A percentile compares a stretch with the other conserved stretches of the same genome.
These are phyloP conservation scores for Perizoma flavofasciatum DNA, from an alignment of 2,888 invertebrate genomes.

Conservation along the genomic window DNA sequence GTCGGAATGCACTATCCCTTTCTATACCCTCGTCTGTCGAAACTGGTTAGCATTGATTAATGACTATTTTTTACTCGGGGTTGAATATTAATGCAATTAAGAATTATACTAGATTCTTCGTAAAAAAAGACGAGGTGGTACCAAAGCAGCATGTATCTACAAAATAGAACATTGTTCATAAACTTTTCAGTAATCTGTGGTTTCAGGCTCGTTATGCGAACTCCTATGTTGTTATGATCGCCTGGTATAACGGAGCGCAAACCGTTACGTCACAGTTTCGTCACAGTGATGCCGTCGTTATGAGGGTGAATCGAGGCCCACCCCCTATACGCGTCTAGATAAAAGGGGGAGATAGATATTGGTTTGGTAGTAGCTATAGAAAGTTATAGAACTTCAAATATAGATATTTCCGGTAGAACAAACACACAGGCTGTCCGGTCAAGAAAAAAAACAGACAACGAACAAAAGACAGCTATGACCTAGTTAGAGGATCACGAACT, in stretches of 20 bases:
- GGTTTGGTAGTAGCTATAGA: no score
- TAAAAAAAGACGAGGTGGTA: neutral
- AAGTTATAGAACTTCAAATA: no score
- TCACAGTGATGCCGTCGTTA: slow-evolving; percentile 26
- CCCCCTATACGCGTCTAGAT: neutral
- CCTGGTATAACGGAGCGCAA: slow-evolving; percentile 39
- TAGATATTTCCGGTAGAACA: no score
- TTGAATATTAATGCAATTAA: slow-evolving; percentile 65
- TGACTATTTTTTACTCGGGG: slow-evolving; percentile 54
- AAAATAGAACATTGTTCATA: neutral
- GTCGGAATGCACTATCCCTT: slow-evolving; percentile 71
- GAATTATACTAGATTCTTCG: slow-evolving; percentile 14
- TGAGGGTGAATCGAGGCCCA: slow-evolving; percentile 12
- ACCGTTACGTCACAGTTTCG: slow-evolving; percentile 41
- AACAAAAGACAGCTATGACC: no score
- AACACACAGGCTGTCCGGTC: no score
- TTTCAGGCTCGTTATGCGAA: slow-evolving; percentile 9
- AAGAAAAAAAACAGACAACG: no score
- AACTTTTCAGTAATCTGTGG: slow-evolving; percentile 11
- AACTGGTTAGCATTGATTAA: slow-evolving; percentile 77
- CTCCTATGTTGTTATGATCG: slow-evolving; percentile 31
- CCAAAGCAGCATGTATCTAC: neutral
- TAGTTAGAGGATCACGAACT: no score
- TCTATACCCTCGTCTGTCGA: slow-evolving; percentile 49
- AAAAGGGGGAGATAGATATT: neutral